Evolutionary conservation across 2,113 vertebrate species (phyloP).

Genomic region (Caloenas nicobarica): DNA sequence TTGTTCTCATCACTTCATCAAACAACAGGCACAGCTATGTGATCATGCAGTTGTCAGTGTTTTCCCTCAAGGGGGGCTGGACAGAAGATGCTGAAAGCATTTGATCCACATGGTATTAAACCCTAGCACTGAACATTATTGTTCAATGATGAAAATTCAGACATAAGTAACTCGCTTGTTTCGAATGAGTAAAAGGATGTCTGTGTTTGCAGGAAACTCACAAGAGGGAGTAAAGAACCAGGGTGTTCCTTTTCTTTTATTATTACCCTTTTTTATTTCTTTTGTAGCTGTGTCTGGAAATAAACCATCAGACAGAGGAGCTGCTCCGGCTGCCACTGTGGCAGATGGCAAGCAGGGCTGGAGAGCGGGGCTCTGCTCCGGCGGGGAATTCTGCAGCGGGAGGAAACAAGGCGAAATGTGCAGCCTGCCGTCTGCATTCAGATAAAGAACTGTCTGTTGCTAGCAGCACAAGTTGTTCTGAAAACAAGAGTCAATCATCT

Average conservation of each 20-base stretch:
- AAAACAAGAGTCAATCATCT: slow-evolving; percentile 43
- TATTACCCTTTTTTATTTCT: slow-evolving; percentile 14
- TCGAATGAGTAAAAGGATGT: slow-evolving; percentile 13
- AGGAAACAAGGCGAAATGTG: background rate
- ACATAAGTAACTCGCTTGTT: slow-evolving; percentile 54
- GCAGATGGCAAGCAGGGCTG: slow-evolving; percentile 17
- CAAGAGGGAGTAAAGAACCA: slow-evolving; percentile 57
- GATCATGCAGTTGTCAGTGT: slow-evolving; percentile 45
- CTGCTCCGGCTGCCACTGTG: background rate
- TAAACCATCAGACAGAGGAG: slow-evolving; percentile 1
- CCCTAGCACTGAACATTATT: background rate
- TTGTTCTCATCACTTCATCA: slow-evolving; percentile 54
- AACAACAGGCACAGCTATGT: slow-evolving; percentile 6
- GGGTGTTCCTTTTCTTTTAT: slow-evolving; percentile 23
- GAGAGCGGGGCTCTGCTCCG: background rate
- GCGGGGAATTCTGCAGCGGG: background rate
- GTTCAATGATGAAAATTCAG: slow-evolving; percentile 43
- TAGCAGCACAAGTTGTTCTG: slow-evolving; percentile 32
- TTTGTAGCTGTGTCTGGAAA: slow-evolving; percentile 16
- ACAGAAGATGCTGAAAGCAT: slow-evolving; percentile 62
- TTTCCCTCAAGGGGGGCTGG: slow-evolving; percentile 41
- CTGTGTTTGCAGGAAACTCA: slow-evolving; percentile 38
- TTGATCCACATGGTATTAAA: slow-evolving; percentile 43
- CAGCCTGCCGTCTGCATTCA: slow-evolving; percentile 20
- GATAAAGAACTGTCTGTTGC: background rate